phyloP scores from a whole-genome alignment of 2,888 invertebrate species.

The Epistrophe eligans region DNA sequence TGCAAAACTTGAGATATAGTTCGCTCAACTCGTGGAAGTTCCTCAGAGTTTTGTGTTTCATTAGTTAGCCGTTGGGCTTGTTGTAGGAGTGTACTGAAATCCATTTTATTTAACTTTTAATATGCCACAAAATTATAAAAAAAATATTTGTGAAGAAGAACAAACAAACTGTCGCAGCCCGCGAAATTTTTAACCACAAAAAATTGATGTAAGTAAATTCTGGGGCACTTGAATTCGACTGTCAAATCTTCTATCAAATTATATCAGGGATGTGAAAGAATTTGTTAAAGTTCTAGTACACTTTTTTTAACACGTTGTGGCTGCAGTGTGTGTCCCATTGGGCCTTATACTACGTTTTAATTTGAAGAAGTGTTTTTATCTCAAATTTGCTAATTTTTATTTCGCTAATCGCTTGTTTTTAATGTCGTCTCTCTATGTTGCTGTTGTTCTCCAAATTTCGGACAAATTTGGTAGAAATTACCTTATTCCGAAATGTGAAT shows the following conservation, averaged over 20 bases:
- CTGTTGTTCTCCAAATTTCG: no score
- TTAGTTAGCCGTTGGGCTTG: constrained; percentile 96
- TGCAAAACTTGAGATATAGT: constrained; percentile 96
- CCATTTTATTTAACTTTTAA: constrained; percentile 82
- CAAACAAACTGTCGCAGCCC: not conserved
- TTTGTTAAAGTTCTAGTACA: no score
- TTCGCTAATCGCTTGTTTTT: no score
- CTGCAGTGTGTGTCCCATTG: no score
- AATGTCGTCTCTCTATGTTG: no score
- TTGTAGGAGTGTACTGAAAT: constrained; percentile 94
- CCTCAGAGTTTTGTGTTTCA: constrained; percentile 93
- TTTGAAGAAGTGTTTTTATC: no score
- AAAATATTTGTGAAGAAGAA: not conserved
- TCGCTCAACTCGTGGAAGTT: constrained; percentile 93
- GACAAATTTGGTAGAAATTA: no score
- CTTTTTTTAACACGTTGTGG: no score
- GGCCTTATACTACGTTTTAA: no score
- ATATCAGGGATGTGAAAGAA: not conserved
- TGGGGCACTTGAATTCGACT: not conserved
- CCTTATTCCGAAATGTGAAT: no score
- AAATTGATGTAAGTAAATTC: not conserved
- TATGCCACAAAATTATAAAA: not conserved
- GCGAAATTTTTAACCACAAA: constrained; percentile 51
- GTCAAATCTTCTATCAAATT: not conserved
- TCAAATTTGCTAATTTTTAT: no score